Conservation (phyloP, 2,888 invertebrate genomes). For the Agrochola lota region DNA sequence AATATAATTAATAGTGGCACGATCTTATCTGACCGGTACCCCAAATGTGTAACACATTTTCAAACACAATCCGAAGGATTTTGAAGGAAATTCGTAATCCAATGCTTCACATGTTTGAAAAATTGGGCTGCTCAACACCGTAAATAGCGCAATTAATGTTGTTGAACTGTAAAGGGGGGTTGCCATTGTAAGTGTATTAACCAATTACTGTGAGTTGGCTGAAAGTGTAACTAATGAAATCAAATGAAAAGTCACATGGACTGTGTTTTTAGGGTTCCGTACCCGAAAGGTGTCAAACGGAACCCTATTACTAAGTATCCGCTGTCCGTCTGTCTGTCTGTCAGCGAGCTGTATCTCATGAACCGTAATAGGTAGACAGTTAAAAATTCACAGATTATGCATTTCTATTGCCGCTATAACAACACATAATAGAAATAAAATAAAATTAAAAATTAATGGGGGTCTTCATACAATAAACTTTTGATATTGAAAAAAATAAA, state of each 20-base stretch:
- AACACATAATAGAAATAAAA: no score
- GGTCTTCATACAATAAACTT: no score
- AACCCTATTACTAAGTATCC: no score
- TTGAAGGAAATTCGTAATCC: not conserved
- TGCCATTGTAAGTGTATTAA: not conserved
- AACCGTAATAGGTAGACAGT: no score
- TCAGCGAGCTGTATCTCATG: no score
- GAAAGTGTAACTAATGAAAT: not conserved
- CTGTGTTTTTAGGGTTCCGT: not conserved
- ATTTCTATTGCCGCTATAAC: no score
- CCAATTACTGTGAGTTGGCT: not conserved
- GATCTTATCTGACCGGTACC: not conserved
- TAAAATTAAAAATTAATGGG: no score
- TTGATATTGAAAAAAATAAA: no score
- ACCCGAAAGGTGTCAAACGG: no score
- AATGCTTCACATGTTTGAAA: not conserved
- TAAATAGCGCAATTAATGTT: not conserved
- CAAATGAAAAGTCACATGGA: not conserved
- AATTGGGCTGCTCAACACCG: not conserved
- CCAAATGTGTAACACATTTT: not conserved
- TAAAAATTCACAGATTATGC: no score
- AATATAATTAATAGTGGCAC: not conserved
- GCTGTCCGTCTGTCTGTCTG: no score
- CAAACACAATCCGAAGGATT: no score
- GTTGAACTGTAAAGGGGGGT: not conserved